These are phyloP conservation scores for Moxostoma hubbsi DNA, from an alignment of 2,797 vertebrate genomes.

Conservation along the genomic window DNA sequence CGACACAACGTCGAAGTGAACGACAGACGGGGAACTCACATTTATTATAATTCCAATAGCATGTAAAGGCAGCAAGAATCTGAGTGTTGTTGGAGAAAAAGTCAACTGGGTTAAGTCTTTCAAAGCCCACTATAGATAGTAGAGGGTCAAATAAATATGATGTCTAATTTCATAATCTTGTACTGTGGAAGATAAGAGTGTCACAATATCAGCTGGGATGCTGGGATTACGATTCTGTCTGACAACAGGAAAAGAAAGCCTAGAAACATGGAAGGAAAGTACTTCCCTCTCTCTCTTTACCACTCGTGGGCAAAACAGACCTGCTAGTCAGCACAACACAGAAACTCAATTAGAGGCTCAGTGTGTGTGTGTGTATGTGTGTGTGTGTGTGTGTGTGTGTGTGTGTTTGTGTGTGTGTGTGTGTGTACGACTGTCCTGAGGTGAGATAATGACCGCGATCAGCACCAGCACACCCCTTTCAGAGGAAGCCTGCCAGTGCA, in stretches of 20 bases:
- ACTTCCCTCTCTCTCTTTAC: not conserved
- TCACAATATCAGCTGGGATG: not conserved
- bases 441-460: constrained; percentile 50
- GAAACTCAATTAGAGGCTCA: constrained; percentile 54
- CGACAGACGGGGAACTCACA: too few species aligned
- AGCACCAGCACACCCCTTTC: constrained; percentile 37
- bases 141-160: not conserved
- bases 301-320: constrained; percentile 16
- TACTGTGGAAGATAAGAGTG: constrained; percentile 1
- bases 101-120: too few species aligned
- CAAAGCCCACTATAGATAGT: too few species aligned
- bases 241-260: constrained; percentile 8
- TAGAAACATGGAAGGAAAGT: not conserved
- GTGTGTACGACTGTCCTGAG: constrained; percentile 35
- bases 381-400: constrained; percentile 33
- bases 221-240: constrained; percentile 10
- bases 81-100: too few species aligned
- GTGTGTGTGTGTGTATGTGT: constrained; percentile 47
- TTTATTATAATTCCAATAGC: too few species aligned
- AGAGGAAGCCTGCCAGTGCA: constrained; percentile 9
- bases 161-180: constrained; percentile 14
- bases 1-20: too few species aligned
- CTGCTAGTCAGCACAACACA: constrained; percentile 47
- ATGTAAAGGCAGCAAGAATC: too few species aligned
- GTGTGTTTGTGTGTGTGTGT: constrained; percentile 43